Base-by-base conservation (phyloP, 1,140 invertebrate species). In the Zaprionus africanus region DNA sequence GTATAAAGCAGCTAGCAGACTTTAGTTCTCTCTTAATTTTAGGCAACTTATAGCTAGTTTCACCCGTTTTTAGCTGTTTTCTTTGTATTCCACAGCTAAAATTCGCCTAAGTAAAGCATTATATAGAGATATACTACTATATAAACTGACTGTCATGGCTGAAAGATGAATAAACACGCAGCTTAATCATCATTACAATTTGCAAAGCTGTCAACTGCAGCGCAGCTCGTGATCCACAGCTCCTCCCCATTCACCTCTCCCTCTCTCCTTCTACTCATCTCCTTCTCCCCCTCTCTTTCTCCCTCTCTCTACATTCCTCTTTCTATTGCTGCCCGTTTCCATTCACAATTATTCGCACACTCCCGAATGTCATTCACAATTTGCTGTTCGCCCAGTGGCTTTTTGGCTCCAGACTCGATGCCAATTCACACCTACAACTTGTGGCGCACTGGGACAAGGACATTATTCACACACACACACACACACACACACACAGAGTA, bases 361-460 rank as follows among this genome's bases (percentile, higher is more conserved):
- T 34, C 43, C 34, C 24, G 22, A 38, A 75, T 53, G 59, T 4
- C 72, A 24, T 56, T 24, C 72, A 46, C 41, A 34, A n/a, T 62
- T 74, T 74, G 13, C 83, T 86, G 83, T 56, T 87, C 36, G 68
- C 84, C 84, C 60, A 74, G 66, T 60, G 22, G 12, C 24, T 74
- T 78, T 82, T 87, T 86, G 83, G 83, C 83, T 82, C 41, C 71
- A 67, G 70, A 79, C 79, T 73, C 70, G 58, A 53, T 75, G 76
- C 66, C 77, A 73, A 77, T 87, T 86, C 56, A 68, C 63, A 77
- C 83, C 76, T 66, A 77, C 61, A 73, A 76, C 82, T 76, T 57
- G 36, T 74, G 46, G 53, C 12, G 46, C 54, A 56, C 38, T 77
- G 77, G 77, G 77, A 31, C 77, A 79, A 79, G 77, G 77, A 79